Evolutionary conservation across 2,888 invertebrate genomes (phyloP).

Genomic region (Nebria salina): DNA sequence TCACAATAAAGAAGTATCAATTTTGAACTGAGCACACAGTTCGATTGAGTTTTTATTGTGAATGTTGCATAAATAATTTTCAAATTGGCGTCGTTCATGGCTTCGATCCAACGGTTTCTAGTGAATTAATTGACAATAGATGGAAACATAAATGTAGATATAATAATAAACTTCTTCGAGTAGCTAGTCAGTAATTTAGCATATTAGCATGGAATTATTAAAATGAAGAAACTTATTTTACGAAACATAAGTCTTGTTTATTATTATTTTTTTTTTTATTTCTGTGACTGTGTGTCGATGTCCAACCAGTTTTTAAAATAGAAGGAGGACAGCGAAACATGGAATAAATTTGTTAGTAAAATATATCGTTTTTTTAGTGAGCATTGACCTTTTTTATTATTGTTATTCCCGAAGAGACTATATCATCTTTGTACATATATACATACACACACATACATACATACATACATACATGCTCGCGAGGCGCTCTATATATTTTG

Average conservation of each 20-base stretch:
- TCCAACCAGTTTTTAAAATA: slow-evolving; percentile 26
- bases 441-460: too few relatives aligned
- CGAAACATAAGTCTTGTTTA: slow-evolving; percentile 42
- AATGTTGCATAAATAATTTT: slow-evolving; percentile 6
- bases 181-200: slow-evolving; percentile 47
- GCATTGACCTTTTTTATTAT: slow-evolving; percentile 9
- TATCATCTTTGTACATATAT: not conserved
- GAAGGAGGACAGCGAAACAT: slow-evolving; percentile 20
- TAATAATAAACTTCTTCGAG: slow-evolving; percentile 33
- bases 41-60: slow-evolving; percentile 2
- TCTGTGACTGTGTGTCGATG: not conserved
- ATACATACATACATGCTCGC: too few relatives aligned
- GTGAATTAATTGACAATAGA: slow-evolving; percentile 39
- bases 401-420: not conserved
- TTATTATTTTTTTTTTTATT: slow-evolving; percentile 5
- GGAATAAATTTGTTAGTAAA: slow-evolving; percentile 44
- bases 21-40: too few relatives aligned
- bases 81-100: slow-evolving; percentile 40
- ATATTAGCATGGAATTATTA: slow-evolving; percentile 44
- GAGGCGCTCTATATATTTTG: too few relatives aligned
- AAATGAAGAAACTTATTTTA: slow-evolving; percentile 29
- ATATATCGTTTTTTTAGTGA: slow-evolving; percentile 47
- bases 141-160: slow-evolving; percentile 21
- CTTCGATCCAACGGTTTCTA: slow-evolving; percentile 35
- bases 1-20: not conserved